Evolutionary conservation across 2,888 invertebrate species (phyloP), one percentile per base, ranked within the genome.

Genomic region (Eretmocerus hayati): DNA sequence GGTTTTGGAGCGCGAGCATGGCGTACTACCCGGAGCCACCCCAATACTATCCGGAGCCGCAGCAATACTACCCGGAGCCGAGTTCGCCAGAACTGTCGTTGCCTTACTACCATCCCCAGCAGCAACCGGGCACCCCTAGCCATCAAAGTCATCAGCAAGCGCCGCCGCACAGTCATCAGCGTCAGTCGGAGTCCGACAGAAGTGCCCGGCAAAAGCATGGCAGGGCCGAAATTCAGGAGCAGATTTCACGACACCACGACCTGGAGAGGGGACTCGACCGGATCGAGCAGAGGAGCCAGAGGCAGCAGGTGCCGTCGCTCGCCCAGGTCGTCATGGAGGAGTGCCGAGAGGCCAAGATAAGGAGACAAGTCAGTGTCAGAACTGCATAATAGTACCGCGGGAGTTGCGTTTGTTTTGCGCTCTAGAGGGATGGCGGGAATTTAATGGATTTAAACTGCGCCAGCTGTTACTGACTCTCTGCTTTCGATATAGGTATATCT

Each of bases 271-370:
- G 50, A 2, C 47, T 53, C 9, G 26, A 53, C 15, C 53, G 49
- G 16, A 53, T 53, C 49, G 41, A 46, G 20, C 42, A 32, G n/a
- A 6, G 23, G 22, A 9, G 21, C 6, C 16, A 18, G 30, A 6
- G 23, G 22, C n/a, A 22, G 9, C 16, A 18, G 30, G 13, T 44
- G 46, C 9, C 52, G 44, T 4, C 19, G 47, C 44, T 53, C 9
- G 53, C 53, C 30, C 47, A 53, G 35, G 47, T 53, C 31, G 53
- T 53, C 35, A 47, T 47, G 47, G 49, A 53, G 21, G 49, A 53
- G 33, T 53, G 53, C 45, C 42, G 53, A 21, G 53, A 53, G 31
- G 53, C 53, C 38, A 53, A 45, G 26, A 53, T 53, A 23, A 46
- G 53, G 40, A 53, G 33, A 36, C 53, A 53, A 31, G 53, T 50